These are phyloP conservation scores for Bufo bufo DNA, from an alignment of 2,113 vertebrate species.

Conservation along the genomic window DNA sequence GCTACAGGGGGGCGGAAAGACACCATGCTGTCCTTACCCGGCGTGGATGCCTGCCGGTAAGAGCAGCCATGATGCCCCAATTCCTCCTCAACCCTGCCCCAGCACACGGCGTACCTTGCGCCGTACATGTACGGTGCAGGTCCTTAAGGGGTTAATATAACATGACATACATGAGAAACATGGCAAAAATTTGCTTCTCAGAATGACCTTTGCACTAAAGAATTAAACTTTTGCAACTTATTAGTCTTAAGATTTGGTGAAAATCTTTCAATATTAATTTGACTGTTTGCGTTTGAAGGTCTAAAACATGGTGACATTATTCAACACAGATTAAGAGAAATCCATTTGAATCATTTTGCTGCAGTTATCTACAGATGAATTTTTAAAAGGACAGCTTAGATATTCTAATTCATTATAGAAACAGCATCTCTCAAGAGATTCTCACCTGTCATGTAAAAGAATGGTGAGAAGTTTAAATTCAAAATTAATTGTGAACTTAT, in stretches of 20 bases:
- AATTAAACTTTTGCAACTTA: neutral
- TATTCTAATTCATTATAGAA: slow-evolving; percentile 48
- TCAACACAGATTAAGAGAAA: slow-evolving; percentile 37
- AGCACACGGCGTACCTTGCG: too few relatives aligned
- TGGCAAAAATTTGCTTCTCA: neutral
- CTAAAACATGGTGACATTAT: slow-evolving; percentile 27
- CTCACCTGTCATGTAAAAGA: slow-evolving; percentile 55
- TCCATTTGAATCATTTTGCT: slow-evolving; percentile 34
- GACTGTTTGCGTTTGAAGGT: slow-evolving; percentile 15
- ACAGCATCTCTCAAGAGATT: slow-evolving; percentile 51
- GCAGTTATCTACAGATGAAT: slow-evolving; percentile 50
- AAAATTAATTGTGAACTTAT: slow-evolving; percentile 56
- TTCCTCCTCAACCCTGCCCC: too few relatives aligned
- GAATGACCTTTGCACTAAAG: neutral
- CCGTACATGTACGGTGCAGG: too few relatives aligned
- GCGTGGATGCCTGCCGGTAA: too few relatives aligned
- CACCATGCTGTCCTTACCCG: too few relatives aligned
- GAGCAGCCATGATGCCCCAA: too few relatives aligned
- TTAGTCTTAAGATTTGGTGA: neutral
- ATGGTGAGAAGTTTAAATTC: slow-evolving; percentile 53
- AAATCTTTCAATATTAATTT: slow-evolving; percentile 16
- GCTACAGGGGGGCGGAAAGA: too few relatives aligned
- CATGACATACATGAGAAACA: neutral
- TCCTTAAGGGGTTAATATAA: neutral
- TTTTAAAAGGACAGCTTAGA: slow-evolving; percentile 51